These are phyloP conservation scores for Pocota personata DNA, from an alignment of 2,888 invertebrate genomes.

Conservation along the genomic window DNA sequence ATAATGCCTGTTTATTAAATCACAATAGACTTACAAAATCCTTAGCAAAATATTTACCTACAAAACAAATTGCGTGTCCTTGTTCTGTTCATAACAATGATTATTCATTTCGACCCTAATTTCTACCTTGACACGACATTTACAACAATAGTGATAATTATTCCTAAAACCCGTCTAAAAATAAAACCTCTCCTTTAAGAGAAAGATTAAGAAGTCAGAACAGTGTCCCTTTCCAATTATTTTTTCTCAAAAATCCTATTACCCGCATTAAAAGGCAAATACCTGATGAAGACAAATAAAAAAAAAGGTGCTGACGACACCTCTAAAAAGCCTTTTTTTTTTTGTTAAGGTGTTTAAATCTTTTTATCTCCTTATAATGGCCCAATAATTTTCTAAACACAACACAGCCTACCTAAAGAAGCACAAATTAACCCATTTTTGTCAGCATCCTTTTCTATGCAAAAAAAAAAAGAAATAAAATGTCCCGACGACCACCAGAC, in stretches of 20 bases:
- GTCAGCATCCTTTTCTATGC: neutral
- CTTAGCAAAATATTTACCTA: neutral
- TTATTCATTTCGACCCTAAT: neutral
- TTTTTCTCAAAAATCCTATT: neutral
- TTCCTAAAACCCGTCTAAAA: neutral
- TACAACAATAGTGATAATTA: neutral
- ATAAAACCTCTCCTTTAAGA: neutral
- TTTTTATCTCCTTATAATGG: conserved; percentile 14
- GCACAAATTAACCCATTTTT: conserved; percentile 24
- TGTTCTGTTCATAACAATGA: neutral
- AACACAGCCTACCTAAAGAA: neutral
- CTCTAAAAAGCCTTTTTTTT: neutral
- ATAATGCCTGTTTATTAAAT: neutral
- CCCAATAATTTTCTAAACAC: neutral
- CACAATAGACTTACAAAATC: neutral
- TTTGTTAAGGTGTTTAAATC: conserved; percentile 18
- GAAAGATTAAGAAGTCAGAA: neutral
- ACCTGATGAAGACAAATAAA: neutral
- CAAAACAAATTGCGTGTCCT: neutral
- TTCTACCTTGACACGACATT: neutral
- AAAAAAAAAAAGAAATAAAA: neutral
- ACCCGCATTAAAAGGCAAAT: neutral
- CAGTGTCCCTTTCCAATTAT: neutral
- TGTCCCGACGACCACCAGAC: conserved; percentile 1
- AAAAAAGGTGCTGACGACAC: neutral